Percentiles rank a stretch among this genome's conserved stretches.
phyloP scores from a whole-genome alignment of 2,888 invertebrate genomes.

The Lithodes maja region DNA sequence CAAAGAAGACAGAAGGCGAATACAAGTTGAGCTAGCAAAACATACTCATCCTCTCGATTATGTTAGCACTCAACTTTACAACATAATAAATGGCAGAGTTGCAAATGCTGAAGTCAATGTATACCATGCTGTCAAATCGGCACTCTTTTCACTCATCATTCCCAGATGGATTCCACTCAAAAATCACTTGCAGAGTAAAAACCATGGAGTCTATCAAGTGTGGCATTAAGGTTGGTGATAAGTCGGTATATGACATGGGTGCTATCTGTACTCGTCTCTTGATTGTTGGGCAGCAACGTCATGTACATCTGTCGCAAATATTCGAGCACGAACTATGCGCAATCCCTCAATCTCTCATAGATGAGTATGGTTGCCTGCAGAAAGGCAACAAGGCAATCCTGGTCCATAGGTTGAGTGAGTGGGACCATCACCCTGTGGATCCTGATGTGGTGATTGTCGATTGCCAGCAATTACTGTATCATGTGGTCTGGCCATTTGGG shows the following conservation, averaged over 20 bases:
- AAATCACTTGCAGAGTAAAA: background rate
- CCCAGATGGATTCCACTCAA: background rate
- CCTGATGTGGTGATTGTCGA: constrained; percentile 32
- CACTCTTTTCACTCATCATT: background rate
- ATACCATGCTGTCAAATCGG: constrained; percentile 14
- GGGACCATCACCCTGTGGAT: constrained; percentile 29
- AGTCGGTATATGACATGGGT: background rate
- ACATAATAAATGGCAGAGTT: constrained; percentile 5
- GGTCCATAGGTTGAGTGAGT: constrained; percentile 15
- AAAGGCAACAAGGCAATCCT: constrained; percentile 23
- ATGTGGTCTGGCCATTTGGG: constrained; percentile 32
- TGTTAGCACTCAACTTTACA: constrained; percentile 1
- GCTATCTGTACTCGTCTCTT: constrained; percentile 6
- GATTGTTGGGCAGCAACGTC: constrained; percentile 11
- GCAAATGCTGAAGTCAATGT: constrained; percentile 13
- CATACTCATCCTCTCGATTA: constrained; percentile 2
- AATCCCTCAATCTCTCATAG: constrained; percentile 19
- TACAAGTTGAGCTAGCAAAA: background rate
- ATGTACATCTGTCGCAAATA: constrained; percentile 3
- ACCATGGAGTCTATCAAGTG: background rate
- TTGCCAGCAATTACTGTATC: constrained; percentile 21
- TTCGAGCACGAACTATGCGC: constrained; percentile 23
- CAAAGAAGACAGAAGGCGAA: background rate
- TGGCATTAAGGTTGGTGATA: background rate
- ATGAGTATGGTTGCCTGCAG: constrained; percentile 34